Base-by-base conservation (phyloP, 2,888 invertebrate species). In the Phortica okadai region DNA sequence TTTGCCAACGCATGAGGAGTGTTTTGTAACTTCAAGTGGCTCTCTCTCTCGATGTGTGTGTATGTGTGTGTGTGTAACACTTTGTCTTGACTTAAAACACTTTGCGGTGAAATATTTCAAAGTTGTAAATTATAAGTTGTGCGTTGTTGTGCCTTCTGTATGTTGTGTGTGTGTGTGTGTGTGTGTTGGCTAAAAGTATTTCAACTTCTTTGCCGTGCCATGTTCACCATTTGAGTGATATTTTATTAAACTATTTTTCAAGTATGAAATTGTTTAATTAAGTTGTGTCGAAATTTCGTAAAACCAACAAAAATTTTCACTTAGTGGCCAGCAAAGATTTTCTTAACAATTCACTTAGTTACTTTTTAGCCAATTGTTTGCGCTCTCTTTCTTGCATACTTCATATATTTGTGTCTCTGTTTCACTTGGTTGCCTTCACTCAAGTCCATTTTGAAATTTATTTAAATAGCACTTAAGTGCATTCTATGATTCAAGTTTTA, bases 201-300 rank as follows among this genome's bases (percentile, higher is more conserved):
- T 50, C 3, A 50, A 50, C 50, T 50, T 50, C 50, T 14, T 50
- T 50, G 50, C 50, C 14, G 3, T 14, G 8, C 5, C 50, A 2
- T 50, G 50, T 6, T 50, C 33, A 33, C 33, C 33, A 33, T 33
- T 33, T 33, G 14, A 50, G 50, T 50, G 50, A 50, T 50, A 11
- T 50, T 50, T 50, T 14, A 50, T 62, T 25, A 62, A 62, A 62
- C 62, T 62, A 25, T 62, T 10, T 25, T 25, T 62, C 8, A 62
- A 25, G 62, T 62, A 62, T 62, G 62, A 62, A 62, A 62, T 25
- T 62, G 62, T 62, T 62, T 25, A 62, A 62, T 62, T 62, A 62
- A 62, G 6, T 62, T 25, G 33, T 11, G 16, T 62, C 50, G 10
- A 50, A 50, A 50, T 33, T 33, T 33, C 33, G 6, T 6, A 14